Conservation (phyloP, 1,140 invertebrate species). For the Campoletis sonorensis region DNA sequence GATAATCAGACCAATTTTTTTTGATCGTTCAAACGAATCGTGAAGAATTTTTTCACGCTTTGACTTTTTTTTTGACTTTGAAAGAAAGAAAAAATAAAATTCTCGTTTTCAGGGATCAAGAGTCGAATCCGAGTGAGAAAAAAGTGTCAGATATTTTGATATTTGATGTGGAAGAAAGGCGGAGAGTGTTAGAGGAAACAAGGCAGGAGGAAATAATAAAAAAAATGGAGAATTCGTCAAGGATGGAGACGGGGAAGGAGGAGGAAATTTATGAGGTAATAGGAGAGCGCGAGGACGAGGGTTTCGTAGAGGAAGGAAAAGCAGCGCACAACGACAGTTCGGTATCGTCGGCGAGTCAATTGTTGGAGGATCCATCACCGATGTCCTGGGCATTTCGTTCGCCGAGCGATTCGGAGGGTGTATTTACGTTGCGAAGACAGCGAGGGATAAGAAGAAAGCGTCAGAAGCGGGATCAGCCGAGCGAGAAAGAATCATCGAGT, state of each 20-base stretch:
- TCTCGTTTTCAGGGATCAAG: constrained; percentile 61
- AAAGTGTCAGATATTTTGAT: constrained; percentile 71
- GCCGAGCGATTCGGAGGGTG: constrained; percentile 68
- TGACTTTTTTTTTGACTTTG: too few relatives aligned
- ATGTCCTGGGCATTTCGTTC: constrained; percentile 72
- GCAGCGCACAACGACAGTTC: constrained; percentile 71
- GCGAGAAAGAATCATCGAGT: constrained; percentile 52
- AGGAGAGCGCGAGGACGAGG: constrained; percentile 46
- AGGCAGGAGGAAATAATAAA: constrained; percentile 12
- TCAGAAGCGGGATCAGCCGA: constrained; percentile 61
- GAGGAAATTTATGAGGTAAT: constrained; percentile 67
- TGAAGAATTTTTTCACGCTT: too few relatives aligned
- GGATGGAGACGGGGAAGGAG: not conserved
- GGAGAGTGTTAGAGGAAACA: constrained; percentile 57
- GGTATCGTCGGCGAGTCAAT: constrained; percentile 72
- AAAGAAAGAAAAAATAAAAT: not conserved
- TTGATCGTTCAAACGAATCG: too few relatives aligned
- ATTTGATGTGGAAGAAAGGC: constrained; percentile 64
- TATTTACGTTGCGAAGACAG: constrained; percentile 74
- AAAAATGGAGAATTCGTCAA: constrained; percentile 22
- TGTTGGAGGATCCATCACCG: constrained; percentile 73
- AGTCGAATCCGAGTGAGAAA: constrained; percentile 60
- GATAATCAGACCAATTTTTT: too few relatives aligned
- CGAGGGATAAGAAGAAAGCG: constrained; percentile 73
- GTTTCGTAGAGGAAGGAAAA: constrained; percentile 43